These are phyloP conservation scores for Xenopus petersii DNA, from an alignment of 2,797 vertebrate species.

Conservation along the genomic window DNA sequence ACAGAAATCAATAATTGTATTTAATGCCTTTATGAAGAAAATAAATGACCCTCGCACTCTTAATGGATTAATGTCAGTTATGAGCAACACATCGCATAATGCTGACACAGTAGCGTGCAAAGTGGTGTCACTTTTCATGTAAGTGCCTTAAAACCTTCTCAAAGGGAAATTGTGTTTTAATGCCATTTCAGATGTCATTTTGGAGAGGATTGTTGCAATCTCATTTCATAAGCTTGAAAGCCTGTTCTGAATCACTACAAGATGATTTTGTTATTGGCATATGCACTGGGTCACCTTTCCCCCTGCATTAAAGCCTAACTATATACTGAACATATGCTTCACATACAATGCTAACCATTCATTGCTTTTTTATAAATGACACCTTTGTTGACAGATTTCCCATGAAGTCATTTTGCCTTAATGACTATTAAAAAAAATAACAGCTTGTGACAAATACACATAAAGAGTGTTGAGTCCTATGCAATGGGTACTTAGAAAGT, in stretches of 20 bases:
- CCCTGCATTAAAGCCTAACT: slow-evolving; percentile 53
- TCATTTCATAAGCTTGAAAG: slow-evolving; percentile 64
- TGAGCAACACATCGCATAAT: slow-evolving; percentile 61
- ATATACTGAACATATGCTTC: slow-evolving; percentile 27
- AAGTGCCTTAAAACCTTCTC: slow-evolving; percentile 69
- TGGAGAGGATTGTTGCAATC: slow-evolving; percentile 70
- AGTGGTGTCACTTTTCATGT: slow-evolving; percentile 65
- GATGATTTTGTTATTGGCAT: slow-evolving; percentile 62
- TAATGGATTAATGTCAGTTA: slow-evolving; percentile 71
- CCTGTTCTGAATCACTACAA: slow-evolving; percentile 63
- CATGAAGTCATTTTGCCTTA: too few species aligned
- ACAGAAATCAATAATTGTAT: slow-evolving; percentile 78
- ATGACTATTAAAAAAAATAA: too few species aligned
- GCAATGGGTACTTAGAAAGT: too few species aligned
- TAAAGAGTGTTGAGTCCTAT: too few species aligned
- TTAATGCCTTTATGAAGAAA: slow-evolving; percentile 70
- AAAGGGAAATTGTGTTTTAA: slow-evolving; percentile 68
- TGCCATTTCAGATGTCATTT: slow-evolving; percentile 69
- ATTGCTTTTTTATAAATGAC: slow-evolving; percentile 36
- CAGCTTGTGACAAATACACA: too few species aligned
- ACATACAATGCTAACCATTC: slow-evolving; percentile 32
- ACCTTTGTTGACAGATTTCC: slow-evolving; percentile 3
- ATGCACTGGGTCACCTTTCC: slow-evolving; percentile 52
- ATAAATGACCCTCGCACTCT: slow-evolving; percentile 75
- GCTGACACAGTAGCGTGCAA: slow-evolving; percentile 61